Conservation (phyloP, 2,888 invertebrate species). For the Pandemis corylana region DNA sequence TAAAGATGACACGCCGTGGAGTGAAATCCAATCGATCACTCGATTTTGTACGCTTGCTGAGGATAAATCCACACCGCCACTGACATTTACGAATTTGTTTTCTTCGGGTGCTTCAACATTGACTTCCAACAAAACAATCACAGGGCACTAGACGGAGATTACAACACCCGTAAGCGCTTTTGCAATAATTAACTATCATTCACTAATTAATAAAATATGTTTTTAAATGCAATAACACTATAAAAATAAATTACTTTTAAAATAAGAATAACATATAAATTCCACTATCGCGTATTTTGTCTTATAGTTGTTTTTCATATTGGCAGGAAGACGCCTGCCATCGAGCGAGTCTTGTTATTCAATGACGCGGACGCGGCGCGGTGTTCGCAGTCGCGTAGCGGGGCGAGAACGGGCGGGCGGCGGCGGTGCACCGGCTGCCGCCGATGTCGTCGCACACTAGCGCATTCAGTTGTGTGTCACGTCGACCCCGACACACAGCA, state of each 20-base stretch:
- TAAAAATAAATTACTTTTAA: conserved; percentile 82
- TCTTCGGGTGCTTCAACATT: conserved; percentile 65
- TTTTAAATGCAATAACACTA: conserved; percentile 78
- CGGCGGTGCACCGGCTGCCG: conserved; percentile 80
- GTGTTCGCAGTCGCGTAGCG: conserved; percentile 82
- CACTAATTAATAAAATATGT: conserved; percentile 82
- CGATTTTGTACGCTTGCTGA: conserved; percentile 60
- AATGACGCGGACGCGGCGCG: conserved; percentile 82
- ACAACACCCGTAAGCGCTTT: conserved; percentile 71
- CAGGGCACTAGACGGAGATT: conserved; percentile 77
- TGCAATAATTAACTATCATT: conserved; percentile 81
- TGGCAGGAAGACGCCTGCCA: conserved; percentile 83
- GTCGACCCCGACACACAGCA: conserved; percentile 63
- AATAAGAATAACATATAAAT: conserved; percentile 79
- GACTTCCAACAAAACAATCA: conserved; percentile 77
- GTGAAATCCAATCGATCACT: conserved; percentile 73
- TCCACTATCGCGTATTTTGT: conserved; percentile 82
- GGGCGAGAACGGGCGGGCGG: conserved; percentile 71
- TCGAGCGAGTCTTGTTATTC: conserved; percentile 84
- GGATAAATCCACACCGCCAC: conserved; percentile 73
- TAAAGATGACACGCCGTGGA: conserved; percentile 69
- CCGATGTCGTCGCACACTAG: conserved; percentile 80
- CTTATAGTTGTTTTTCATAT: conserved; percentile 81
- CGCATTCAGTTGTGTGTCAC: conserved; percentile 58
- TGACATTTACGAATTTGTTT: conserved; percentile 66